A percentile compares a stretch with the other conserved stretches of the same genome.
Evolutionary conservation across 2,888 invertebrate genomes (phyloP).

Genomic region (Cephus rjabovi): DNA sequence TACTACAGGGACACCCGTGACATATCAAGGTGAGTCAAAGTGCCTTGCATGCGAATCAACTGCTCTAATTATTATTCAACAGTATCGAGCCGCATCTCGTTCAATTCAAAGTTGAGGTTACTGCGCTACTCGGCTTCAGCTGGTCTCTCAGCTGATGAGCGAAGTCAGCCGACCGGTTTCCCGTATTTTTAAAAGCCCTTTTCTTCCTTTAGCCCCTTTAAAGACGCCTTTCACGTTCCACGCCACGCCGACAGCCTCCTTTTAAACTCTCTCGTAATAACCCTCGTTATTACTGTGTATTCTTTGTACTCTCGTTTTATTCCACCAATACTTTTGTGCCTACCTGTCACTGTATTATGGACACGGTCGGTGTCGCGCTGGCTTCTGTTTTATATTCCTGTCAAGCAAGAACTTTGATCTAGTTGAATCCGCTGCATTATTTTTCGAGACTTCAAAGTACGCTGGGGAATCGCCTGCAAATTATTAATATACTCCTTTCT

Average conservation of each 20-base stretch:
- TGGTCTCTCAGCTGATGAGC: conserved; percentile 63
- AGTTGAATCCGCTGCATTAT: not conserved
- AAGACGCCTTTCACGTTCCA: conserved; percentile 2
- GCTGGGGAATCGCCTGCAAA: not conserved
- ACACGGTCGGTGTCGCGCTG: not conserved
- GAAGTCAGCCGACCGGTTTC: conserved; percentile 44
- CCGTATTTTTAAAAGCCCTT: conserved; percentile 14
- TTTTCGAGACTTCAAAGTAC: not conserved
- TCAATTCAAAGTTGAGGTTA: conserved; percentile 35
- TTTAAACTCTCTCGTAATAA: conserved; percentile 16
- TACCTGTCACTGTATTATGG: not conserved
- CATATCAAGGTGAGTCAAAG: conserved; percentile 14
- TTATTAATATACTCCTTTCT: not conserved
- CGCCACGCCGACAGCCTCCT: conserved; percentile 29
- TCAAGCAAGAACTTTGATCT: not conserved
- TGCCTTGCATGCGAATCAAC: not conserved
- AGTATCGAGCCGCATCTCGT: conserved; percentile 9
- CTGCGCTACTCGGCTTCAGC: conserved; percentile 51
- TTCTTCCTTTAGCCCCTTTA: not conserved
- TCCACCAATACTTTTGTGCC: not conserved
- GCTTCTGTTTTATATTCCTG: not conserved
- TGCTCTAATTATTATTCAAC: not conserved
- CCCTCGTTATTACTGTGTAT: not conserved
- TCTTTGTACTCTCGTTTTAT: not conserved
- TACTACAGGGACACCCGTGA: conserved; percentile 19